These are phyloP conservation scores for Pollenia labialis DNA, from an alignment of 2,888 invertebrate species.

Conservation along the genomic window DNA sequence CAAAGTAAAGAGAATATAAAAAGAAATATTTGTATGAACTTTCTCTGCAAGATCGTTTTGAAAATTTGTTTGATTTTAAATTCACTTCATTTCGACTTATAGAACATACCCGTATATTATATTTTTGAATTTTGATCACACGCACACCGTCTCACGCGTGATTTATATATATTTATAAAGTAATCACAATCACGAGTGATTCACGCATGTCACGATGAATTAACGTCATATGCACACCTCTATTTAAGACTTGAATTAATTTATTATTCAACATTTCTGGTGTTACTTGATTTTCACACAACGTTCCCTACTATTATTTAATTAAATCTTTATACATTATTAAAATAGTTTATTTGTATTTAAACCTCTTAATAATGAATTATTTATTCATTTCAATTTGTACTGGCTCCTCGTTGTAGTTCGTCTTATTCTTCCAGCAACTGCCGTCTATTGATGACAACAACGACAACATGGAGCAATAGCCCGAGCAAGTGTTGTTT, in stretches of 20 bases:
- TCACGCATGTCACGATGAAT: too few species aligned
- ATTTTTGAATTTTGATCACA: too few species aligned
- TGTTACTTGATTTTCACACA: constrained; percentile 31
- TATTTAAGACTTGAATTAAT: constrained; percentile 8
- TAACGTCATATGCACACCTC: not conserved
- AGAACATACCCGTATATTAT: too few species aligned
- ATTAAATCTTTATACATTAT: constrained; percentile 60
- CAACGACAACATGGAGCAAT: constrained; percentile 28
- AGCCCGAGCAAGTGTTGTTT: constrained; percentile 67
- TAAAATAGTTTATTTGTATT: constrained; percentile 36
- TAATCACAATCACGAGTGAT: too few species aligned
- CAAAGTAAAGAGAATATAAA: too few species aligned
- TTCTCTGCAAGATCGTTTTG: too few species aligned
- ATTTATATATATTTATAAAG: too few species aligned
- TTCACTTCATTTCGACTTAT: too few species aligned
- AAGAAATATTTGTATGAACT: too few species aligned
- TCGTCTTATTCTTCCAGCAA: constrained; percentile 19
- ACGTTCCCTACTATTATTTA: constrained; percentile 45
- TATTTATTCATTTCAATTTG: constrained; percentile 59
- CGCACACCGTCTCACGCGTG: too few species aligned
- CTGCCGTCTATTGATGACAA: not conserved
- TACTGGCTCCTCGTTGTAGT: constrained; percentile 24
- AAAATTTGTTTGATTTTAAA: too few species aligned
- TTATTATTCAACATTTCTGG: not conserved
- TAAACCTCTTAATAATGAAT: constrained; percentile 54